A percentile compares a stretch with the other conserved stretches of the same genome.
phyloP scores from a whole-genome alignment of 2,888 invertebrate genomes.

The Dexiosoma caninum region DNA sequence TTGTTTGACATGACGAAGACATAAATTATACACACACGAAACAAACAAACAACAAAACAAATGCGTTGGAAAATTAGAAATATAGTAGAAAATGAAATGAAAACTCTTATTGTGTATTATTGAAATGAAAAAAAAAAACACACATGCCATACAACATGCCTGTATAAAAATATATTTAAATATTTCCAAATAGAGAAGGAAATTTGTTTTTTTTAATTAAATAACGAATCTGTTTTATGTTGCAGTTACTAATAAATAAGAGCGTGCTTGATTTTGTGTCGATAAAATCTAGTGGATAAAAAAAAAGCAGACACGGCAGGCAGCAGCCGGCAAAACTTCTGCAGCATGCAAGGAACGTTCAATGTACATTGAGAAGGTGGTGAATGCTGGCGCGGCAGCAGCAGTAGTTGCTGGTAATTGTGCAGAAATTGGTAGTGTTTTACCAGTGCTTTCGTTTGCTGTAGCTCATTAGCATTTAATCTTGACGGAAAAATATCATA shows the following conservation, averaged over 20 bases:
- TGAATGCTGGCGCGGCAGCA: neutral
- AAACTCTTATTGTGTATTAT: conserved; percentile 20
- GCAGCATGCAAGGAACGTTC: conserved; percentile 5
- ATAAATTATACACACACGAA: conserved; percentile 46
- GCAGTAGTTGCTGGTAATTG: conserved; percentile 24
- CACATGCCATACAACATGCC: neutral
- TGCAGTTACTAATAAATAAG: conserved; percentile 35
- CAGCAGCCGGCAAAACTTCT: neutral
- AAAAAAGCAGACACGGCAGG: neutral
- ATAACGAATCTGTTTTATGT: conserved; percentile 31
- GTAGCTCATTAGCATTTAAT: conserved; percentile 68
- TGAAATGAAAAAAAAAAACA: too few relatives aligned
- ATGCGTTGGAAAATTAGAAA: conserved; percentile 15
- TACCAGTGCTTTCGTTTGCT: conserved; percentile 41
- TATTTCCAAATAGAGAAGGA: conserved; percentile 15
- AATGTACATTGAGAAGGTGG: neutral
- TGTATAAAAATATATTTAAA: neutral
- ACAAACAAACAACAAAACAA: neutral
- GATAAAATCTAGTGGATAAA: conserved; percentile 35
- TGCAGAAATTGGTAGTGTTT: conserved; percentile 20
- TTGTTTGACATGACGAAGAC: conserved; percentile 60
- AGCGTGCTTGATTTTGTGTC: conserved; percentile 28
- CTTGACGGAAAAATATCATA: conserved; percentile 69
- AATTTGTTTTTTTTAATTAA: neutral
- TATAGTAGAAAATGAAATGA: conserved; percentile 3